Evolutionary conservation across 92 coral and sea anemone species (phyloP).

Genomic region (Heteractis magnifica): DNA sequence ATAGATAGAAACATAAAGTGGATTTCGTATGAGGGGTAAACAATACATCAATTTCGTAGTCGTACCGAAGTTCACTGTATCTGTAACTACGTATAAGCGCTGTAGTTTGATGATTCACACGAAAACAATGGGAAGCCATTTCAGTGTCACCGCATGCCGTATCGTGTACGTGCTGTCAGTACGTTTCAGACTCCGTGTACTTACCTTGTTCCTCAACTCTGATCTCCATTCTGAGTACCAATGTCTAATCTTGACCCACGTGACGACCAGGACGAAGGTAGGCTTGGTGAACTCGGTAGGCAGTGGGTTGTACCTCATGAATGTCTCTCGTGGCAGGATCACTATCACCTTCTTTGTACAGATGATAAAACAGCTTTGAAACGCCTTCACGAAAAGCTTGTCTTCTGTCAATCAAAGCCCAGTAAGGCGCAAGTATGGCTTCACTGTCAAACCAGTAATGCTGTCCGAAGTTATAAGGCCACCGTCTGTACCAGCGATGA

Average conservation of each 20-base stretch:
- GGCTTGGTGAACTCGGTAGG: constrained; percentile 39
- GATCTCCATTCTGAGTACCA: not conserved
- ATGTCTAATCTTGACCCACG: constrained; percentile 51
- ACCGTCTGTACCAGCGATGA: constrained; percentile 20
- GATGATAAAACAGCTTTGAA: constrained; percentile 43
- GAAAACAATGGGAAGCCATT: too few relatives aligned
- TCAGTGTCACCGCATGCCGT: too few relatives aligned
- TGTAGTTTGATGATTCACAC: too few relatives aligned
- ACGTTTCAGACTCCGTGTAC: not conserved
- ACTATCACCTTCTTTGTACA: constrained; percentile 22
- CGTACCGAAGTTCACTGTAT: too few relatives aligned
- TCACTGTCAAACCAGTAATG: constrained; percentile 23
- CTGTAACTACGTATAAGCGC: too few relatives aligned
- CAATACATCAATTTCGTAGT: too few relatives aligned
- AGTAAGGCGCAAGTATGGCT: constrained; percentile 51
- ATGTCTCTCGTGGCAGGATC: not conserved
- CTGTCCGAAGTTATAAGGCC: constrained; percentile 49
- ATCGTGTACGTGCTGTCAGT: too few relatives aligned
- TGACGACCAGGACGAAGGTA: constrained; percentile 48
- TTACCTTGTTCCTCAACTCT: constrained; percentile 10
- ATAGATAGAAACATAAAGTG: too few relatives aligned
- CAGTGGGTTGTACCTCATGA: not conserved
- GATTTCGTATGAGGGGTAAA: too few relatives aligned
- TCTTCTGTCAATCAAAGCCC: constrained; percentile 32
- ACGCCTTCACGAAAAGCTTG: constrained; percentile 1